Percentiles rank a stretch among this genome's conserved stretches.
These are phyloP conservation scores for Bursaphelenchus mucronatus DNA, from an alignment of 1,140 invertebrate species.

Conservation along the genomic window DNA sequence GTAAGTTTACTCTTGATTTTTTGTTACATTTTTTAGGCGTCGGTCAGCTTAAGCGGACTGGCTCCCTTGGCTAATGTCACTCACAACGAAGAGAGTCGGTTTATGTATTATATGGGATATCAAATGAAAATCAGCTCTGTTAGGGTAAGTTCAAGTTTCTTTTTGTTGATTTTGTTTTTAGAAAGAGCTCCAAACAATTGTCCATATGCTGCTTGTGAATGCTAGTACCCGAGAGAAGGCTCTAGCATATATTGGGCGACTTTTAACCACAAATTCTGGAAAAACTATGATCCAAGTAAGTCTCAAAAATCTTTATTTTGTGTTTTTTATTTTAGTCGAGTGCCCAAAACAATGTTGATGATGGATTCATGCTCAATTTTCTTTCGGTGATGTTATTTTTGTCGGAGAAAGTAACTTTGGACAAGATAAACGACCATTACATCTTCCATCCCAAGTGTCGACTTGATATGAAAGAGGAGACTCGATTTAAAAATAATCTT, in stretches of 20 bases:
- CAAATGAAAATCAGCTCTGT: constrained; percentile 11
- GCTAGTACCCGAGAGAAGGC: constrained; percentile 71
- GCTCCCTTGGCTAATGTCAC: constrained; percentile 9
- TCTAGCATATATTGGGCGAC: constrained; percentile 72
- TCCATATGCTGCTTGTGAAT: constrained; percentile 79
- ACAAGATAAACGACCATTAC: constrained; percentile 76
- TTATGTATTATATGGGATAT: constrained; percentile 17
- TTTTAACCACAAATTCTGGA: constrained; percentile 77
- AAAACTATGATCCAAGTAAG: constrained; percentile 72
- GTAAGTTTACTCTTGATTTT: constrained; percentile 6
- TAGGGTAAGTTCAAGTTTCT: constrained; percentile 11
- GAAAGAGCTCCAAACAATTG: constrained; percentile 73
- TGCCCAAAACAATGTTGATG: constrained; percentile 62
- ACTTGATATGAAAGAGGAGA: constrained; percentile 76
- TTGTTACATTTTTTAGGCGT: neutral
- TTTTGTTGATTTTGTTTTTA: constrained; percentile 52
- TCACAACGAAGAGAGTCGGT: constrained; percentile 28
- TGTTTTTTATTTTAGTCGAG: constrained; percentile 9
- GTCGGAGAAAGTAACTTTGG: constrained; percentile 71
- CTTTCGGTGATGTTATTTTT: constrained; percentile 81
- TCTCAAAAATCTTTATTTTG: constrained; percentile 25
- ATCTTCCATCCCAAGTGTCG: constrained; percentile 76
- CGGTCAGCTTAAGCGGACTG: neutral
- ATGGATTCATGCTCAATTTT: constrained; percentile 90
- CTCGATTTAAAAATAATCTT: constrained; percentile 75